phyloP scores from a whole-genome alignment of 2,797 vertebrate genomes.

The Sebastolobus altivelis region DNA sequence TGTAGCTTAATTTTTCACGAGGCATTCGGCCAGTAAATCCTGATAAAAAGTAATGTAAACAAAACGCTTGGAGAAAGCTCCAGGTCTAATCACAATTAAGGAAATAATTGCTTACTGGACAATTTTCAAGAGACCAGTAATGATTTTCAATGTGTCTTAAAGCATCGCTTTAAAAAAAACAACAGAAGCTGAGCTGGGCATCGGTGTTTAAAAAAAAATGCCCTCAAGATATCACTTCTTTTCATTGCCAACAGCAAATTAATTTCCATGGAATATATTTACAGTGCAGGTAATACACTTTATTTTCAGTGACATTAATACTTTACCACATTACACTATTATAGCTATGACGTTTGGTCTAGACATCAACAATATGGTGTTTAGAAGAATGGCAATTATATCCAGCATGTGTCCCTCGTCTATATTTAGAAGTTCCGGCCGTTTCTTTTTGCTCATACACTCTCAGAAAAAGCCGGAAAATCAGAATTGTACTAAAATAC shows the following conservation, averaged over 20 bases:
- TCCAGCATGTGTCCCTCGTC: neutral
- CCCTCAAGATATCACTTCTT: constrained; percentile 15
- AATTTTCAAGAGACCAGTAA: constrained; percentile 48
- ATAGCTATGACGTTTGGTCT: neutral
- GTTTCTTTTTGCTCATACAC: neutral
- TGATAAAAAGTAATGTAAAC: constrained; percentile 44
- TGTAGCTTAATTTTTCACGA: constrained; percentile 53
- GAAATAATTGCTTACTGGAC: constrained; percentile 54
- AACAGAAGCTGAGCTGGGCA: constrained; percentile 34
- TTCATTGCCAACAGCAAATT: constrained; percentile 23
- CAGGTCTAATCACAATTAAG: constrained; percentile 52
- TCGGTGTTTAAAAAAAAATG: constrained; percentile 2
- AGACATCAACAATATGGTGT: neutral
- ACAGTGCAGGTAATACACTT: constrained; percentile 1
- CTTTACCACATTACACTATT: neutral
- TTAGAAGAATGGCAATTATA: neutral
- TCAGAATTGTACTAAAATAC: neutral
- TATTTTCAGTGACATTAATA: constrained; percentile 10
- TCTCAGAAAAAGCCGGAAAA: neutral
- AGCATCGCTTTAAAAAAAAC: constrained; percentile 28
- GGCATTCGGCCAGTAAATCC: constrained; percentile 51
- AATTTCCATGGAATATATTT: constrained; percentile 24
- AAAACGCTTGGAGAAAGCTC: constrained; percentile 42
- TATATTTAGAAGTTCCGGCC: neutral
- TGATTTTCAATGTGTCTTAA: constrained; percentile 51